Base-by-base conservation (phyloP, 2,888 invertebrate genomes). In the Dolomedes plantarius region DNA sequence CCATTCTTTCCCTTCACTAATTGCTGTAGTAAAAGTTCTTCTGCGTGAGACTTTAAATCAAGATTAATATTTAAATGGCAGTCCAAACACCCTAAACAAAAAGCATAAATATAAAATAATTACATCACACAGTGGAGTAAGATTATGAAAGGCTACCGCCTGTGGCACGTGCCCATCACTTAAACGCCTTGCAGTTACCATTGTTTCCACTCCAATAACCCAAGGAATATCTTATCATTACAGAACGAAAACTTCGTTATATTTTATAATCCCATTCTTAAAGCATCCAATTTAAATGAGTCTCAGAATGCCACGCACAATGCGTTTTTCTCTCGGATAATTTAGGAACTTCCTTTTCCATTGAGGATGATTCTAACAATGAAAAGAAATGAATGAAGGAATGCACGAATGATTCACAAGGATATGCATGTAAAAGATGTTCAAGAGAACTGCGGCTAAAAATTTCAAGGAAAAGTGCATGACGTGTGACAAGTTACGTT, bases 291-390 rank as follows among this genome's bases (percentile, higher is more conserved):
- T 56, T 56, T 56, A 56, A 56, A 23, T 56, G 1, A 16, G 5
- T 16, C 5, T 1, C 1, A 56, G 19, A 56, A 19, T 23, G 5
- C 3, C 3, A 23, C 5, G 11, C 56, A 56, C 56, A 56, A 23
- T 23, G 23, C 19, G 23, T 56, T 56, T 56, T 6, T 56, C 11
- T 6, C 11, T 23, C 19, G 36, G 50, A 69, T 78, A 78, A 78
- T 56, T 78, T 71, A 77, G 29, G 32, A 23, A 71, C 78, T 69
- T 78, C 71, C 78, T 78, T 19, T 71, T 65, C 39, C 65, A 16
- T 31, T 13, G 32, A 68, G 1, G 9, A 64, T 23, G 23, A 56
- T 56, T 56, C 5, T 56, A 19, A 56, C 56, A 56, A 56, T 19
- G 23, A 56, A 23, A 56, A 36, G 36, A 16, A 13, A 46, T 16